phyloP scores from a whole-genome alignment of 2,888 invertebrate genomes.

The Napeogenes inachia region DNA sequence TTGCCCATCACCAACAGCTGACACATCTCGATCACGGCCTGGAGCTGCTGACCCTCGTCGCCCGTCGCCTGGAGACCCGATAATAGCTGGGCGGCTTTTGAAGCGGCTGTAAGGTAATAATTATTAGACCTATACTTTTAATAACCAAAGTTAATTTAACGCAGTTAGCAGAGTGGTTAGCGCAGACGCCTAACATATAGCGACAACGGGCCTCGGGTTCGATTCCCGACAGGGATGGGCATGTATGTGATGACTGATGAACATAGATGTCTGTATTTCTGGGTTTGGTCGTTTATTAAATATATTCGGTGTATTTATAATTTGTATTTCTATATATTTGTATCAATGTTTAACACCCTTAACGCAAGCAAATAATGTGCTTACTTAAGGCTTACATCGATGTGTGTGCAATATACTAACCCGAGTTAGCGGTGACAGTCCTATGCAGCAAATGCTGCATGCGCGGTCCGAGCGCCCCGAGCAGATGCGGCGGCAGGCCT shows the following conservation, averaged over 20 bases:
- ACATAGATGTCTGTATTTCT: too few species aligned
- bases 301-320: too few species aligned
- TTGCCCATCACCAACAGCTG: conserved; percentile 99
- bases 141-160: neutral
- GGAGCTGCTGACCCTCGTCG: conserved; percentile 96
- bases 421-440: conserved; percentile 88
- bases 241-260: too few species aligned
- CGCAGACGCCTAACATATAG: too few species aligned
- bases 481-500: conserved; percentile 96
- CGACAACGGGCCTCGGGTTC: too few species aligned
- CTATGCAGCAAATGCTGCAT: conserved; percentile 97
- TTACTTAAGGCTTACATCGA: too few species aligned
- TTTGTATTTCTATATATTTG: too few species aligned
- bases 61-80: conserved; percentile 94
- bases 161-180: too few species aligned
- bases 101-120: conserved; percentile 77
- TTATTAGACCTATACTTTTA: neutral
- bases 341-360: too few species aligned
- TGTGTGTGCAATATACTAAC: conserved; percentile 33
- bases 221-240: too few species aligned
- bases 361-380: too few species aligned
- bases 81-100: conserved; percentile 95
- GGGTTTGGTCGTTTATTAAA: too few species aligned
- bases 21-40: conserved; percentile 98
- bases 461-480: conserved; percentile 95